Conservation (phyloP, 2,797 vertebrate species). For the Enteromius fasciolatus region DNA sequence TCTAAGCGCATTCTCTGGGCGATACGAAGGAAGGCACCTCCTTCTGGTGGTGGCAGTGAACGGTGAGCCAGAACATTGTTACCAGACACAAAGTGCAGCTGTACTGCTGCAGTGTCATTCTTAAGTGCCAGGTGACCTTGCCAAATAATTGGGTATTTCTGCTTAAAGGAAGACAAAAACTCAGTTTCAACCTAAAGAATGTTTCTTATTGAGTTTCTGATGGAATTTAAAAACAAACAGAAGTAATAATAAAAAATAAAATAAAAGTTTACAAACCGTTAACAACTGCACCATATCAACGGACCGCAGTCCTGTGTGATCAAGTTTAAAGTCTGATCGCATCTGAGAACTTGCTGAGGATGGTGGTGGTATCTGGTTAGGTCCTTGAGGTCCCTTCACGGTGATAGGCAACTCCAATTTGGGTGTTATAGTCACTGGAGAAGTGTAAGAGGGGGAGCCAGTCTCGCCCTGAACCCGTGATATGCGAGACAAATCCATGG, state of each 20-base stretch:
- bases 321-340: slow-evolving; percentile 84
- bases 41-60: slow-evolving; percentile 92
- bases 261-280: slow-evolving; percentile 77
- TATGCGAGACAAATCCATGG: slow-evolving; percentile 84
- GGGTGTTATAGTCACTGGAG: slow-evolving; percentile 83
- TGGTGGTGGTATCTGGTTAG: slow-evolving; percentile 73
- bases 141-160: slow-evolving; percentile 99
- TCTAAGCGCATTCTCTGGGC: slow-evolving; percentile 98
- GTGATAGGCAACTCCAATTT: slow-evolving; percentile 82
- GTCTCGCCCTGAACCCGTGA: slow-evolving; percentile 83
- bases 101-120: slow-evolving; percentile 96
- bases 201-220: neutral
- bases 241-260: neutral
- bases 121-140: slow-evolving; percentile 96
- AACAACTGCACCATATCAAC: slow-evolving; percentile 97
- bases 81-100: slow-evolving; percentile 97
- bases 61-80: slow-evolving; percentile 94
- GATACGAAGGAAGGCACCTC: slow-evolving; percentile 91
- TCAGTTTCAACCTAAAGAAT: slow-evolving; percentile 1
- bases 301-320: slow-evolving; percentile 84
- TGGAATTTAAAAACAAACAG: neutral
- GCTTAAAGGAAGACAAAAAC: slow-evolving; percentile 49
- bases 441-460: slow-evolving; percentile 87
- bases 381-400: slow-evolving; percentile 74
- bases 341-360: slow-evolving; percentile 77